Evolutionary conservation across 2,888 invertebrate genomes (phyloP).

Genomic region (Napeogenes inachia): DNA sequence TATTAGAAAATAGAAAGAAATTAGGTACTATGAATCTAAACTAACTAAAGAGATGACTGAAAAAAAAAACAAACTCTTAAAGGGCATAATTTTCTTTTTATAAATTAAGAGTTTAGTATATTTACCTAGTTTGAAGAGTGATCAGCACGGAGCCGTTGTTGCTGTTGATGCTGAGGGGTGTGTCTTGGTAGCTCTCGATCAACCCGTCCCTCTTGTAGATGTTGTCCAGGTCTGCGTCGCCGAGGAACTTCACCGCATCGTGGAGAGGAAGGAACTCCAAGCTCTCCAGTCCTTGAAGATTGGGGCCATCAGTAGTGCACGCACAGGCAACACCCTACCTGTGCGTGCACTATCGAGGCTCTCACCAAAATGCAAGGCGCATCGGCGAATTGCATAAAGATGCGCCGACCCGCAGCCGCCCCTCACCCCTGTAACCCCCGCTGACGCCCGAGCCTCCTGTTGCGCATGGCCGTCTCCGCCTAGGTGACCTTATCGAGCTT

Average conservation of each 20-base stretch:
- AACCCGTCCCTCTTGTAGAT: conserved; percentile 85
- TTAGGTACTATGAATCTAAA: too few species aligned
- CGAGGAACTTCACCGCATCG: conserved; percentile 86
- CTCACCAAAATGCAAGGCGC: conserved; percentile 2
- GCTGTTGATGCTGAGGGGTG: conserved; percentile 56
- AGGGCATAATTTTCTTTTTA: too few species aligned
- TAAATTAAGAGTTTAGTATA: background rate
- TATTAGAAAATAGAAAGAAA: too few species aligned
- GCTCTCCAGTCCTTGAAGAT: conserved; percentile 83
- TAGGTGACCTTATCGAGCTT: conserved; percentile 3
- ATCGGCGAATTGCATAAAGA: background rate
- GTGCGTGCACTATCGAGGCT: conserved; percentile 1
- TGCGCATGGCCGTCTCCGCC: conserved; percentile 1
- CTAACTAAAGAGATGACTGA: too few species aligned
- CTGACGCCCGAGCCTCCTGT: background rate
- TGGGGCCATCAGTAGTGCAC: conserved; percentile 30
- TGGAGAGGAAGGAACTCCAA: conserved; percentile 86
- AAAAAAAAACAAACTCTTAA: too few species aligned
- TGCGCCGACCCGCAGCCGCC: conserved; percentile 2
- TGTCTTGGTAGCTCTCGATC: conserved; percentile 69
- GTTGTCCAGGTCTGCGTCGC: conserved; percentile 85
- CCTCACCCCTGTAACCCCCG: background rate
- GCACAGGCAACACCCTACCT: conserved; percentile 1
- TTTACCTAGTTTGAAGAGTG: conserved; percentile 61
- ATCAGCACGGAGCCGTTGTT: conserved; percentile 64